Conservation (phyloP, 2,797 vertebrate species). For the Phaenicophaeus curvirostris region DNA sequence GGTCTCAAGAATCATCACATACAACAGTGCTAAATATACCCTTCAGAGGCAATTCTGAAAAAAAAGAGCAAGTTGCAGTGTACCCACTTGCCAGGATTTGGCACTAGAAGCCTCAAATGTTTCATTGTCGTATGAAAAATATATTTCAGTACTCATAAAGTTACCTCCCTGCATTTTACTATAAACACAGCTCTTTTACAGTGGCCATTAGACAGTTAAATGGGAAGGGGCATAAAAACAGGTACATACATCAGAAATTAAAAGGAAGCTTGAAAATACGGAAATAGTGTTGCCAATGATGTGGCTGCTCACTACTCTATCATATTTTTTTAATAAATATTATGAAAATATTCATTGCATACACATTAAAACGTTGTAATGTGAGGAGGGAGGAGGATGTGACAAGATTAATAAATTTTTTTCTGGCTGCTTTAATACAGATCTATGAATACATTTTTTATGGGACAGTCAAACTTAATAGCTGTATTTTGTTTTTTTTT, state of each 20-base stretch:
- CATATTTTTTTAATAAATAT: neutral
- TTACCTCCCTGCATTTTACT: neutral
- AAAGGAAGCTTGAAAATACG: neutral
- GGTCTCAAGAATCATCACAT: neutral
- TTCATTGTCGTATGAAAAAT: neutral
- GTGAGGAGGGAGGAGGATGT: neutral
- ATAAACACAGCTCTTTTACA: neutral
- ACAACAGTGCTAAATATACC: neutral
- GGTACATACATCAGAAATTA: neutral
- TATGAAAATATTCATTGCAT: neutral
- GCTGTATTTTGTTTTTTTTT: neutral
- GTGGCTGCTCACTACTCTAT: neutral
- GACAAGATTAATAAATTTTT: slow-evolving; percentile 1
- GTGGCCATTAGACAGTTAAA: neutral
- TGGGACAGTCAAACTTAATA: neutral
- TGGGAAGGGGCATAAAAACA: neutral
- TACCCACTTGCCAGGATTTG: neutral
- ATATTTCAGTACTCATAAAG: fast-evolving
- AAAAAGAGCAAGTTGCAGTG: neutral
- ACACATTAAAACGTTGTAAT: neutral
- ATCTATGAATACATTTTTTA: slow-evolving; percentile 8
- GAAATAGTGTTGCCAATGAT: neutral
- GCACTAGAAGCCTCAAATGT: neutral
- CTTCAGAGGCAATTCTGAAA: neutral
- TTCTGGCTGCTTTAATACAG: neutral